phyloP scores from a whole-genome alignment of 2,113 vertebrate species.

The Balaeniceps rex region DNA sequence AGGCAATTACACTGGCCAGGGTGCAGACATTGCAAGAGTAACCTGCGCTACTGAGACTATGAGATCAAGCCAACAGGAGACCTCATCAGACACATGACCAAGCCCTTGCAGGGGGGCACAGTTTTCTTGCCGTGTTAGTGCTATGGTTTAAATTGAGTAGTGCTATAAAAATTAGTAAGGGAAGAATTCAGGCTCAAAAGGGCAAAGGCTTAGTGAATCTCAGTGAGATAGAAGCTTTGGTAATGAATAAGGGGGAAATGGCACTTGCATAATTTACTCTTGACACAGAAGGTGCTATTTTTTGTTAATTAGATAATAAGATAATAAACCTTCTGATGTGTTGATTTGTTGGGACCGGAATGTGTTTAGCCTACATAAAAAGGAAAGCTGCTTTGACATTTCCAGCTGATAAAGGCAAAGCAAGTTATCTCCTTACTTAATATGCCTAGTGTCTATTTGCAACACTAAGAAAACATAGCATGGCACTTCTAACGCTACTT shows the following conservation, averaged over 20 bases:
- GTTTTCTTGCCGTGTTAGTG: not conserved
- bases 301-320: constrained; percentile 5
- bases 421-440: not conserved
- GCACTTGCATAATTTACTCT: not conserved
- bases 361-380: not conserved
- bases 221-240: not conserved
- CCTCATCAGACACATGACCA: not conserved
- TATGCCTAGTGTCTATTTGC: not conserved
- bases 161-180: not conserved
- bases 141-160: not conserved
- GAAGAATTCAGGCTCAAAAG: not conserved
- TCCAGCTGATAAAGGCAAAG: not conserved
- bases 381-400: not conserved
- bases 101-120: not conserved
- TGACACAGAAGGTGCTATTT: not conserved
- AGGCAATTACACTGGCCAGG: not conserved
- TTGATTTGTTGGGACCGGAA: not conserved
- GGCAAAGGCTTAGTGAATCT: not conserved
- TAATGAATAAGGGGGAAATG: not conserved
- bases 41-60: not conserved
- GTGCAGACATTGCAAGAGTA: not conserved
- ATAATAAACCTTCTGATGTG: not conserved
- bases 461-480: not conserved
- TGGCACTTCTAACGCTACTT: not conserved
- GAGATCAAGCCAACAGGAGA: not conserved